Base-by-base conservation (phyloP, 53 echinoderm and acorn worm species). In the Echinarachnius parma region DNA sequence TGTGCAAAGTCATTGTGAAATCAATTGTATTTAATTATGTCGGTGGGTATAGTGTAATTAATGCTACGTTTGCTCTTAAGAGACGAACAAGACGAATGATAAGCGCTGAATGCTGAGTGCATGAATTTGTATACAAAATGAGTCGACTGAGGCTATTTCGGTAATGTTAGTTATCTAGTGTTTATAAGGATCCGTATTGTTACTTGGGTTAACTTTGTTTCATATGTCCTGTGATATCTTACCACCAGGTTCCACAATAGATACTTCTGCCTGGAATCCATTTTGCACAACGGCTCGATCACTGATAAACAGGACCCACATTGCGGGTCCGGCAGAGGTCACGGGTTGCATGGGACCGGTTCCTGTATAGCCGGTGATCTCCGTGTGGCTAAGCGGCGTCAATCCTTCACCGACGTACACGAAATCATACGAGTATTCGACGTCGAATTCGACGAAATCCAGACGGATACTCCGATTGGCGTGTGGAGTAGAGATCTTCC, bases 401-500 rank as follows among this genome's bases (percentile, higher is more conserved):
- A 64, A 27, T 2, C 65, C 65, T 19, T 64, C 46, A 10, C 65
- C 65, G 4, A 64, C 65, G 24, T 24, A 64, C 16, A 64, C 15
- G 30, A 0, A 20, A 18, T 46, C 65, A 18, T n/a, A 46, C n/a
- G 10, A 1, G 4, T 3, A 15, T 13, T 64, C 63, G 9, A 25
- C 4, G 22, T 36, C 30, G 28, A 46, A 15, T 44, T 64, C 65
- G 65, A 64, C 16, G 47, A 64, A 24, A 46, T 47, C 46, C n/a
- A 46, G 4, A 3, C 65, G 5, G 29, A 64, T 28, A 18, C 46
- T 47, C 9, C 15, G 46, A 19, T 28, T 28, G 15, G 19, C 46
- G n/a, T n/a, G n/a, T 15, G 47, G 65, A n/a, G 65, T 46, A 11
- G 65, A 27, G 21, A 64, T 13, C 42, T 46, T 46, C 65, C 65